phyloP scores from a whole-genome alignment of 2,797 vertebrate species.

The Arnoldichthys spilopterus region DNA sequence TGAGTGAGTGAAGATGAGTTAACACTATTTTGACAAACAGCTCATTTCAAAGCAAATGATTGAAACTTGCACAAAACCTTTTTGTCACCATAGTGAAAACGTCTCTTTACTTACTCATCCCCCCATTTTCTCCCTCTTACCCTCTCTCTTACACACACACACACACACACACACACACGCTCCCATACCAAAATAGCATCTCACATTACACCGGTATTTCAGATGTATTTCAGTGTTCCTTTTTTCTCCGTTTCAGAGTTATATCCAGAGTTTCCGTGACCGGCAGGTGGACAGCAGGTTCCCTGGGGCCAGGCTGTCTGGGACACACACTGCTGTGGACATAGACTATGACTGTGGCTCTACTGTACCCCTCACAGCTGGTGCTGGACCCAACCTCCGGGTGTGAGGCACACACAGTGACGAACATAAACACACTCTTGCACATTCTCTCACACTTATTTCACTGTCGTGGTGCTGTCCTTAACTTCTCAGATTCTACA shows the following conservation, averaged over 20 bases:
- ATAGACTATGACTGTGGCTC: conserved; percentile 91
- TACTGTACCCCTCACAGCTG: conserved; percentile 85
- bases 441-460: conserved; percentile 30
- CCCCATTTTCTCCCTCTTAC: background rate
- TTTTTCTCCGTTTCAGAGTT: conserved; percentile 82
- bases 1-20: too few relatives aligned
- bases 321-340: conserved; percentile 74
- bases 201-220: background rate
- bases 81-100: too few relatives aligned
- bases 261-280: conserved; percentile 98
- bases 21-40: too few relatives aligned
- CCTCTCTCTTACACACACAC: background rate
- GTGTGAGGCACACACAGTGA: conserved; percentile 68
- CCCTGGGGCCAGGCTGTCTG: conserved; percentile 77
- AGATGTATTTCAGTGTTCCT: background rate
- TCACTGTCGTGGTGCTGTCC: conserved; percentile 42
- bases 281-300: conserved; percentile 84
- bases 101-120: too few relatives aligned
- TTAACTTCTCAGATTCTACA: conserved; percentile 2
- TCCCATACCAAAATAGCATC: background rate
- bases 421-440: background rate
- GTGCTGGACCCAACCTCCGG: conserved; percentile 83
- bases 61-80: too few relatives aligned
- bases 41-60: too few relatives aligned
- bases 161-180: background rate